These are phyloP conservation scores for Lordiphosa clarofinis DNA, from an alignment of 1,140 invertebrate species.

Conservation along the genomic window DNA sequence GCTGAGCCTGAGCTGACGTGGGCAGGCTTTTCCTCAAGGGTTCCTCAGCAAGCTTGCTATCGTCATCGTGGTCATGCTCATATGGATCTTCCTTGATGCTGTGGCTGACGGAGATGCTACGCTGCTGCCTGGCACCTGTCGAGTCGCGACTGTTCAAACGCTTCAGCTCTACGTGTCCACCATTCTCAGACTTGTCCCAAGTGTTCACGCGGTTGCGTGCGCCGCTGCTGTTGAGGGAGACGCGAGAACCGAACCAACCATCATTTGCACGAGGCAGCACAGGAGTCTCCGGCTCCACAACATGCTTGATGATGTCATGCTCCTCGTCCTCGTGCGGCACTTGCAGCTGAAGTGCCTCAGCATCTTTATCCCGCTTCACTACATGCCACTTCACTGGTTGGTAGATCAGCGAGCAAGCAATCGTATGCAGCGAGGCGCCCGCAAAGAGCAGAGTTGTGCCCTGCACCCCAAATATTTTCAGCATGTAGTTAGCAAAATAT, in stretches of 20 bases:
- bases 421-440: conserved; percentile 82
- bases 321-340: conserved; percentile 50
- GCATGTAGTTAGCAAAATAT: conserved; percentile 81
- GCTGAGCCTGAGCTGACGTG: not conserved
- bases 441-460: conserved; percentile 82
- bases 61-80: conserved; percentile 8
- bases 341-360: conserved; percentile 48
- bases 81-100: conserved; percentile 67
- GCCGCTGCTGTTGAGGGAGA: conserved; percentile 68
- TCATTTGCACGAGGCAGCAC: conserved; percentile 85
- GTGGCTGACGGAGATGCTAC: conserved; percentile 64
- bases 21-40: not conserved
- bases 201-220: conserved; percentile 58
- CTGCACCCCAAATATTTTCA: conserved; percentile 81
- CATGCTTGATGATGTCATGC: conserved; percentile 66
- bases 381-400: conserved; percentile 85
- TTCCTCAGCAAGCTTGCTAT: conserved; percentile 11
- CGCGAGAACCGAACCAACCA: conserved; percentile 82
- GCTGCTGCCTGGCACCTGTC: conserved; percentile 22
- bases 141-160: conserved; percentile 53
- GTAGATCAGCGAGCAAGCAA: conserved; percentile 82
- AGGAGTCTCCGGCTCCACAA: conserved; percentile 83
- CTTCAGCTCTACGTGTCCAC: conserved; percentile 54
- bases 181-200: conserved; percentile 46
- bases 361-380: conserved; percentile 76